phyloP scores from a whole-genome alignment of 2,113 vertebrate species.

The Platanista minor region DNA sequence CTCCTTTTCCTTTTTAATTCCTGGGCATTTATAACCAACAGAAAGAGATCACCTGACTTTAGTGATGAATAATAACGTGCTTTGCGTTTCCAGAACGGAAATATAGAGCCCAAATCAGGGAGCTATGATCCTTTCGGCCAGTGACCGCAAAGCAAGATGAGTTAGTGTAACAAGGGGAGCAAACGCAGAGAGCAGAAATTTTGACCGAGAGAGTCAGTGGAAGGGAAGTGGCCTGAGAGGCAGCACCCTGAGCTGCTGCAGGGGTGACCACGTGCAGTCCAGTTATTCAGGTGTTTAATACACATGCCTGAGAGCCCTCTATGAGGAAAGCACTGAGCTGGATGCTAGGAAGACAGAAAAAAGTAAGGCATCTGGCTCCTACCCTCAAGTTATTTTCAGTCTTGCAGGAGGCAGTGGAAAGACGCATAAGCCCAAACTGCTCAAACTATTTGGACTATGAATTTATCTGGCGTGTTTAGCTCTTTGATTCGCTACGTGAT shows the following conservation, averaged over 20 bases:
- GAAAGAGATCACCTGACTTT: not conserved
- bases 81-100: not conserved
- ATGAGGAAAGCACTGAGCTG: not conserved
- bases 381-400: not conserved
- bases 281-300: not conserved
- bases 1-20: not conserved
- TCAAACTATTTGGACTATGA: not conserved
- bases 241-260: not conserved
- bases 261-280: not conserved
- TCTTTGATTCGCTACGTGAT: not conserved
- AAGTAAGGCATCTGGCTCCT: not conserved
- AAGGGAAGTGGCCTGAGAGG: not conserved
- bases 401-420: not conserved
- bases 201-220: too few species aligned
- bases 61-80: not conserved
- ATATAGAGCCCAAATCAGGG: not conserved
- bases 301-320: not conserved
- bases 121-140: not conserved
- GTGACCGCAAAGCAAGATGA: not conserved
- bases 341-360: not conserved
- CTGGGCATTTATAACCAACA: not conserved
- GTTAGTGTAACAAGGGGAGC: rapidly evolving
- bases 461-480: not conserved
- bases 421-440: not conserved
- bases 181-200: not conserved